Conservation (phyloP, 1,140 invertebrate genomes). For the Formica exsecta region DNA sequence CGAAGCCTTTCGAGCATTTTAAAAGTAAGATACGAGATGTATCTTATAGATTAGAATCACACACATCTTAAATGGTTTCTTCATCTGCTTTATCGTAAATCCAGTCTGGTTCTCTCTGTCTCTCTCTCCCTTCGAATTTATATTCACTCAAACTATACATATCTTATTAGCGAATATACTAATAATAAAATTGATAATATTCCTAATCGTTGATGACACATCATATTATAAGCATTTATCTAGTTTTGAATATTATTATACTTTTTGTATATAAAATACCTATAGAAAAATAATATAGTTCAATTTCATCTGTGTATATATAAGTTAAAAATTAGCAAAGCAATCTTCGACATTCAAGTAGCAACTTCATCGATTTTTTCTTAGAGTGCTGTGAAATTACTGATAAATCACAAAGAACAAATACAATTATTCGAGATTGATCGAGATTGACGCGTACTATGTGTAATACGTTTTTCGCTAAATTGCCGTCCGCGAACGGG, state of each 20-base stretch:
- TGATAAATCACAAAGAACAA: background rate
- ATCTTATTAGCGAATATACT: background rate
- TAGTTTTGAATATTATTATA: background rate
- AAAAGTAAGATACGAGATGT: background rate
- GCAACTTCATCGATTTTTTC: background rate
- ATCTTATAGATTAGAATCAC: background rate
- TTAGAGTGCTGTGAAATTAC: background rate
- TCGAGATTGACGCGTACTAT: background rate
- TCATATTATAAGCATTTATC: background rate
- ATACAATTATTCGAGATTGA: background rate
- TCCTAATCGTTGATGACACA: background rate
- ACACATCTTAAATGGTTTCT: background rate
- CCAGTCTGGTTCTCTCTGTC: background rate
- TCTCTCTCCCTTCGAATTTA: background rate
- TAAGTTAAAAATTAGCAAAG: background rate
- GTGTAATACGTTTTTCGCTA: conserved; percentile 6
- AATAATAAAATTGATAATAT: background rate
- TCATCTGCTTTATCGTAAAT: background rate
- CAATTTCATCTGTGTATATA: background rate
- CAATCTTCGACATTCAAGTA: background rate
- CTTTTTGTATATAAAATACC: background rate
- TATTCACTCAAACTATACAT: background rate
- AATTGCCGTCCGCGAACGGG: conserved; percentile 18
- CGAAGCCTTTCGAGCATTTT: background rate
- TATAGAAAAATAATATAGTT: background rate